phyloP scores from a whole-genome alignment of 2,888 invertebrate species.

The Acanthosoma haemorrhoidale region DNA sequence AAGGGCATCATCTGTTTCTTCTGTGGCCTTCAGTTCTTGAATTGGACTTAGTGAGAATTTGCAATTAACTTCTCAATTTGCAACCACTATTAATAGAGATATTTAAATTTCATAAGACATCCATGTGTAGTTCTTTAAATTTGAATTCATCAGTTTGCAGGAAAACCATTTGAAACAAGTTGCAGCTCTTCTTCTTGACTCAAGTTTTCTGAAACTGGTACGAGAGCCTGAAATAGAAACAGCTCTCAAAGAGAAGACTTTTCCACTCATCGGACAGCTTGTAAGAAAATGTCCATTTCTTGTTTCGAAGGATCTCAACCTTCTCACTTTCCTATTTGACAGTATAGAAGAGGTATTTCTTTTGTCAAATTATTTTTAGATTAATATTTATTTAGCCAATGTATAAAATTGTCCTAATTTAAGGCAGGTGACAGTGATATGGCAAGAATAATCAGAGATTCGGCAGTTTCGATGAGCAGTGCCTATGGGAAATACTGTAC shows the following conservation, averaged over 20 bases:
- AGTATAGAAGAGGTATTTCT: slow-evolving; percentile 48
- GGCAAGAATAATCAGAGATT: neutral
- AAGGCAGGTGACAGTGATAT: neutral
- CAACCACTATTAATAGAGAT: too few relatives aligned
- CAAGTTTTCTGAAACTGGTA: slow-evolving; percentile 66
- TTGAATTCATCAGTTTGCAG: slow-evolving; percentile 49
- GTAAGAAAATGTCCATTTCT: slow-evolving; percentile 51
- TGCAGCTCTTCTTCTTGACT: slow-evolving; percentile 63
- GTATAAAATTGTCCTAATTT: neutral
- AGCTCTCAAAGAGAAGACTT: slow-evolving; percentile 63
- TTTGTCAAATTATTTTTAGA: neutral
- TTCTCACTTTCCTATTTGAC: slow-evolving; percentile 53
- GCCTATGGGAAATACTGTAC: neutral
- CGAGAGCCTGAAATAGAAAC: slow-evolving; percentile 58
- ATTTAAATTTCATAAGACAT: too few relatives aligned
- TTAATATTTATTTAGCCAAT: neutral
- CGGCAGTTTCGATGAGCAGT: slow-evolving; percentile 1
- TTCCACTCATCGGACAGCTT: slow-evolving; percentile 66
- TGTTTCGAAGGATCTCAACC: slow-evolving; percentile 61
- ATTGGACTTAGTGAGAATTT: too few relatives aligned
- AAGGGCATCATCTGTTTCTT: too few relatives aligned
- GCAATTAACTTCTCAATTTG: too few relatives aligned
- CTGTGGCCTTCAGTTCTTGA: too few relatives aligned
- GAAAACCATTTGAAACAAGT: slow-evolving; percentile 53
- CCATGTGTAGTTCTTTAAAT: too few relatives aligned